Evolutionary conservation across 2,888 invertebrate genomes (phyloP).

Genomic region (Leucozona laternaria): DNA sequence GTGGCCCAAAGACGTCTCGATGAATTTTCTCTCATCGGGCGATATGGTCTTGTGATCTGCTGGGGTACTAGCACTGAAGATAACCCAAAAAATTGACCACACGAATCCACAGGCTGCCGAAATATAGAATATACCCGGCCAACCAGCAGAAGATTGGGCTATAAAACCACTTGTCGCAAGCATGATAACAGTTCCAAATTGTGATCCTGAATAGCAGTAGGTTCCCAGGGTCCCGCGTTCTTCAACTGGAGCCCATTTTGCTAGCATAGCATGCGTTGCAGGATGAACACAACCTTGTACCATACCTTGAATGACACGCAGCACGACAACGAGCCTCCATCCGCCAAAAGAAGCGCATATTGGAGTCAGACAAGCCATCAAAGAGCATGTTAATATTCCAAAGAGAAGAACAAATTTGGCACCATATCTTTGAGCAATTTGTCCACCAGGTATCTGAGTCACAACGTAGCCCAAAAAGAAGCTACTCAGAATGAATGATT

Average conservation of each 20-base stretch:
- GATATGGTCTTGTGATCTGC: slow-evolving; percentile 86
- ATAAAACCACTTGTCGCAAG: slow-evolving; percentile 89
- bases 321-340: slow-evolving; percentile 85
- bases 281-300: slow-evolving; percentile 89
- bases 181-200: slow-evolving; percentile 91
- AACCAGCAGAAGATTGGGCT: slow-evolving; percentile 87
- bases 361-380: slow-evolving; percentile 88
- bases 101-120: slow-evolving; percentile 87
- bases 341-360: slow-evolving; percentile 87
- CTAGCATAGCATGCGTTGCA: slow-evolving; percentile 87
- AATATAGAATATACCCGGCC: slow-evolving; percentile 91
- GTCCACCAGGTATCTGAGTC: slow-evolving; percentile 87
- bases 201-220: slow-evolving; percentile 89
- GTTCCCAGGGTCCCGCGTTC: slow-evolving; percentile 88
- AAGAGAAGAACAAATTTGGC: slow-evolving; percentile 87
- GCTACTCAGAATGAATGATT: slow-evolving; percentile 86
- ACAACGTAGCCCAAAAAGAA: slow-evolving; percentile 89
- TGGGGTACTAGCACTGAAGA: slow-evolving; percentile 88
- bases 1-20: slow-evolving; percentile 87
- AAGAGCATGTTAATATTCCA: slow-evolving; percentile 86
- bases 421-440: slow-evolving; percentile 89
- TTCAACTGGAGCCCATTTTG: slow-evolving; percentile 88
- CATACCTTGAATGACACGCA: slow-evolving; percentile 88
- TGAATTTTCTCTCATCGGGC: slow-evolving; percentile 87
- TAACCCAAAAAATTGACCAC: slow-evolving; percentile 87